Percentiles rank a stretch among this genome's conserved stretches.
phyloP scores from a whole-genome alignment of 2,888 invertebrate genomes.

The Aricia artaxerxes region DNA sequence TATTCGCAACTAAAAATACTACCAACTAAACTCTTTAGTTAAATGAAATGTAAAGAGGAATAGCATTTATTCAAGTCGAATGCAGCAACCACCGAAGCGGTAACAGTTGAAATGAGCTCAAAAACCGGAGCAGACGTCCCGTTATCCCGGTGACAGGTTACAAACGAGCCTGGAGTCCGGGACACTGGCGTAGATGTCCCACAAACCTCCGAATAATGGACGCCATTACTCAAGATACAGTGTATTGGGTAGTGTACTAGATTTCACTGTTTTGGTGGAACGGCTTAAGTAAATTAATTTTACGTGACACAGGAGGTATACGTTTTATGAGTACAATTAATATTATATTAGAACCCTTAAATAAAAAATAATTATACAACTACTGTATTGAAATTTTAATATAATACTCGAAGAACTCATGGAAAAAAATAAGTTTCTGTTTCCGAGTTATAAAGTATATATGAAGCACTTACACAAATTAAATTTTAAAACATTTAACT shows the following conservation, averaged over 20 bases:
- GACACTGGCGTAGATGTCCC: background rate
- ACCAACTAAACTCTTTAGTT: too few species aligned
- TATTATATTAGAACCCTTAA: too few species aligned
- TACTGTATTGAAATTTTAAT: background rate
- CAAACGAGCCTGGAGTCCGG: background rate
- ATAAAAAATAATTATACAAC: too few species aligned
- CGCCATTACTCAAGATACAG: background rate
- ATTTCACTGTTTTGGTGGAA: background rate
- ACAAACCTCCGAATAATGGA: background rate
- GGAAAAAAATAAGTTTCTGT: background rate
- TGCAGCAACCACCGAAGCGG: background rate
- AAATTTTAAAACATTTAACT: background rate
- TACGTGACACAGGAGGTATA: too few species aligned
- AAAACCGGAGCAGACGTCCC: background rate
- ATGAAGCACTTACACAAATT: background rate
- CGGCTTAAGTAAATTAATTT: background rate
- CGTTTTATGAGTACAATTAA: too few species aligned
- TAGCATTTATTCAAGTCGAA: background rate
- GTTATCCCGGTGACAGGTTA: slow-evolving; percentile 8
- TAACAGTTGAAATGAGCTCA: background rate
- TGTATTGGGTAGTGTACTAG: background rate
- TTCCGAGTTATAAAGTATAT: background rate
- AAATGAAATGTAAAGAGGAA: too few species aligned
- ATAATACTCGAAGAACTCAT: background rate
- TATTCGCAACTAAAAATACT: too few species aligned